These are phyloP conservation scores for Saccopteryx leptura DNA, from an alignment of 2,113 vertebrate genomes.

Conservation along the genomic window DNA sequence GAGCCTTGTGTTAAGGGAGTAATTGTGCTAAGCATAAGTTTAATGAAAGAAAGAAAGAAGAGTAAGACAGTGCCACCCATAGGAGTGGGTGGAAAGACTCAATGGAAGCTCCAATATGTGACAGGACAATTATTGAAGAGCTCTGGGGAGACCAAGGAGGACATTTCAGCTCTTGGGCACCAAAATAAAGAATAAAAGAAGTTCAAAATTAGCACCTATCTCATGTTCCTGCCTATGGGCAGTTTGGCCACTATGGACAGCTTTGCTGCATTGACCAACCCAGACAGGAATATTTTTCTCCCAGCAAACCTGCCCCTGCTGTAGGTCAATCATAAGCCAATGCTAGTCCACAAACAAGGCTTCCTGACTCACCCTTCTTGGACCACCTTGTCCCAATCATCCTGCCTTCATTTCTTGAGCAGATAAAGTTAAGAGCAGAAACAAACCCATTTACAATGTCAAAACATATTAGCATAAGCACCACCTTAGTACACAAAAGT, in stretches of 20 bases:
- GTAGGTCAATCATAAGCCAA: background rate
- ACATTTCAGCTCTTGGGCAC: background rate
- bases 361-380: background rate
- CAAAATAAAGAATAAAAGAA: background rate
- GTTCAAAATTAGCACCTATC: background rate
- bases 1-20: background rate
- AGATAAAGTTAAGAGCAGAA: background rate
- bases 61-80: background rate
- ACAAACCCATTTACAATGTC: background rate
- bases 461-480: rapidly evolving
- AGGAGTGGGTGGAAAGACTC: background rate
- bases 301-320: background rate
- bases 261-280: rapidly evolving
- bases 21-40: background rate
- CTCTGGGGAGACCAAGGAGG: background rate
- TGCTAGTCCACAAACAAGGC: rapidly evolving
- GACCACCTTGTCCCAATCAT: background rate
- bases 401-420: background rate
- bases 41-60: background rate
- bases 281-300: background rate
- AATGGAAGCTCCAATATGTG: background rate
- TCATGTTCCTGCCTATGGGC: background rate
- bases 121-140: background rate
- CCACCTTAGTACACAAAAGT: no score
- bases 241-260: background rate